Evolutionary conservation across 1,140 invertebrate species (phyloP).

Genomic region (Drosophila ogumai): DNA sequence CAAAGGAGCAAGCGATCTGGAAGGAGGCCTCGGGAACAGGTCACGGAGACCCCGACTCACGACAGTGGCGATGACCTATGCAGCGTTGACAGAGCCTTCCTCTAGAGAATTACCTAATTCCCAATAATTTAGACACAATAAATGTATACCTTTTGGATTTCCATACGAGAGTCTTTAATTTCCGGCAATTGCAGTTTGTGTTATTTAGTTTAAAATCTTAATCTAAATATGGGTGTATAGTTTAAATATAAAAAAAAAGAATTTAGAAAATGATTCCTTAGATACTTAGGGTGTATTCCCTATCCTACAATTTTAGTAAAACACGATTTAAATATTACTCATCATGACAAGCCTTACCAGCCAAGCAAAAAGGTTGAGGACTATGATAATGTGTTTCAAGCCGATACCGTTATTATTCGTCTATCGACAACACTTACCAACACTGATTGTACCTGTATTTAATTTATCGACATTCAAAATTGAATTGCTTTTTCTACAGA

Average conservation of each 20-base stretch:
- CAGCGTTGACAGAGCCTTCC: constrained; percentile 78
- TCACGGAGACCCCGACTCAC: constrained; percentile 47
- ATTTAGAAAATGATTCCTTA: no score
- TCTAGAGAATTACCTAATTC: constrained; percentile 47
- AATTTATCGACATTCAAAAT: constrained; percentile 28
- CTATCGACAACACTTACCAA: constrained; percentile 18
- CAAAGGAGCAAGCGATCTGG: constrained; percentile 53
- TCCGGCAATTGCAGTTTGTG: no score
- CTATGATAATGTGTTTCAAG: neutral
- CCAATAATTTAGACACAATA: constrained; percentile 40
- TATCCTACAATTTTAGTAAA: no score
- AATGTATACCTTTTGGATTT: constrained; percentile 37
- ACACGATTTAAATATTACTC: no score
- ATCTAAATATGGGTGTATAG: no score
- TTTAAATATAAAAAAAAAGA: no score
- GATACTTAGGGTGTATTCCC: no score
- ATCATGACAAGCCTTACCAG: no score
- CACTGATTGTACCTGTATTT: constrained; percentile 22
- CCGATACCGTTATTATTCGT: neutral
- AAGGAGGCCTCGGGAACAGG: constrained; percentile 26
- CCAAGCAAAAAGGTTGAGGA: neutral
- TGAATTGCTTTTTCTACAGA: neutral
- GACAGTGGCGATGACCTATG: constrained; percentile 81
- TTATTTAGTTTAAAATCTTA: no score
- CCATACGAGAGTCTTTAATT: neutral